A percentile compares a stretch with the other conserved stretches of the same genome.
Evolutionary conservation across 2,113 vertebrate genomes (phyloP).

Genomic region (Sylvia atricapilla): DNA sequence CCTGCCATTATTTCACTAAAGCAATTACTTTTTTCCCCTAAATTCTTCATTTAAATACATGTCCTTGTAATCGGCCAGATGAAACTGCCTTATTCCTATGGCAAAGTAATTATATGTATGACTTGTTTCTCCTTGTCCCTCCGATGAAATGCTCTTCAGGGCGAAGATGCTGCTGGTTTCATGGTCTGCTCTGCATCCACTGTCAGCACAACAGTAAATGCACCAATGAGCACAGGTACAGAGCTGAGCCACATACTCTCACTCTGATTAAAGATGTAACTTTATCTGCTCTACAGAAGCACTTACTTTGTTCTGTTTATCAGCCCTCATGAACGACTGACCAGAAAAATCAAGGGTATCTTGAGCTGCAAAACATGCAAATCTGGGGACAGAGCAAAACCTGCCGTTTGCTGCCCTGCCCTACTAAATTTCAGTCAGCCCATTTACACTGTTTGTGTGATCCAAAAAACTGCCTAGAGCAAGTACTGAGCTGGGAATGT

Average conservation of each 20-base stretch:
- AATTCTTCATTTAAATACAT: background rate
- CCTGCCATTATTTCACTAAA: background rate
- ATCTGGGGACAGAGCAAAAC: background rate
- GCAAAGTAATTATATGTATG: background rate
- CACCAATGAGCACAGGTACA: background rate
- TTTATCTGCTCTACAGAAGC: background rate
- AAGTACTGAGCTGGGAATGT: background rate
- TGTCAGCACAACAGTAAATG: background rate
- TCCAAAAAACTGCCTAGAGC: background rate
- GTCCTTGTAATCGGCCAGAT: background rate
- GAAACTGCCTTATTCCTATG: background rate
- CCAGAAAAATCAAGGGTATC: background rate
- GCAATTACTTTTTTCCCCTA: background rate
- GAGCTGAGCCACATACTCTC: background rate
- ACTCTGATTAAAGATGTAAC: background rate
- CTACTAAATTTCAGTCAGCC: background rate
- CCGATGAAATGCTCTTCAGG: background rate
- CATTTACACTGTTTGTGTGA: background rate
- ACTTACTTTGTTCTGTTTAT: background rate
- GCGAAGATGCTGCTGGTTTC: background rate
- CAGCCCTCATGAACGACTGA: accelerated
- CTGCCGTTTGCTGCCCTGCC: background rate
- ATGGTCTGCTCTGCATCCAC: background rate
- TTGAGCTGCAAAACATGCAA: background rate
- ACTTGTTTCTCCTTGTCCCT: background rate